These are phyloP conservation scores for Caenorhabditis becei DNA, from an alignment of 2,888 invertebrate species.

Conservation along the genomic window DNA sequence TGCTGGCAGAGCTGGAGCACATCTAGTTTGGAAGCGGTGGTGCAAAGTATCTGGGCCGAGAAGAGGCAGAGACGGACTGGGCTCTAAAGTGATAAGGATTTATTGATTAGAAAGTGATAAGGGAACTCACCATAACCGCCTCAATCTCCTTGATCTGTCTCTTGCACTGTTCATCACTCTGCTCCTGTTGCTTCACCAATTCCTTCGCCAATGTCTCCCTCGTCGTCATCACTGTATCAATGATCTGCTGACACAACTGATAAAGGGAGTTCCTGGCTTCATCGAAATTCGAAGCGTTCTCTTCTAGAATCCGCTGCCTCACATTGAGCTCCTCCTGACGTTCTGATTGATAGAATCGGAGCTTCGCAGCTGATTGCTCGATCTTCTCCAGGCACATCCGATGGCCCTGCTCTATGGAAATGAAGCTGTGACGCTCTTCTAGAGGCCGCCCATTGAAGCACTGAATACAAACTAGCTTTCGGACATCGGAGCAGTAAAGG, in stretches of 20 bases:
- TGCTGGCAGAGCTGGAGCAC: constrained; percentile 84
- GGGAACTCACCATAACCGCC: constrained; percentile 62
- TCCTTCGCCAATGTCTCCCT: constrained; percentile 86
- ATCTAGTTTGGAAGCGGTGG: constrained; percentile 88
- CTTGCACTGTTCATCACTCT: constrained; percentile 67
- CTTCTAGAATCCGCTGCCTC: constrained; percentile 86
- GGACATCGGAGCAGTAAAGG: constrained; percentile 87
- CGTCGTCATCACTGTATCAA: constrained; percentile 86
- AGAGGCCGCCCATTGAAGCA: constrained; percentile 86
- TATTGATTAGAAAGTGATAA: neutral
- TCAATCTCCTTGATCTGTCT: constrained; percentile 67
- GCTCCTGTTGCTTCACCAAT: constrained; percentile 83
- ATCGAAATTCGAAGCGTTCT: constrained; percentile 86
- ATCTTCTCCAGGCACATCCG: constrained; percentile 87
- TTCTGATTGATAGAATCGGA: constrained; percentile 84
- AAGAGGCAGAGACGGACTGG: constrained; percentile 86
- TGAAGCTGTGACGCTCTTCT: constrained; percentile 85
- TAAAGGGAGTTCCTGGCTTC: constrained; percentile 80
- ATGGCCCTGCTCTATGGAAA: constrained; percentile 89
- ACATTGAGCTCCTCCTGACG: constrained; percentile 87
- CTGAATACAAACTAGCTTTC: constrained; percentile 88
- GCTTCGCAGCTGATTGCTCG: constrained; percentile 86
- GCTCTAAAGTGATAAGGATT: constrained; percentile 65
- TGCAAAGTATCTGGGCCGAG: constrained; percentile 87
- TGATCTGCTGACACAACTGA: constrained; percentile 86